These are phyloP conservation scores for Drosophila robusta DNA, from an alignment of 2,888 invertebrate genomes.

Conservation along the genomic window DNA sequence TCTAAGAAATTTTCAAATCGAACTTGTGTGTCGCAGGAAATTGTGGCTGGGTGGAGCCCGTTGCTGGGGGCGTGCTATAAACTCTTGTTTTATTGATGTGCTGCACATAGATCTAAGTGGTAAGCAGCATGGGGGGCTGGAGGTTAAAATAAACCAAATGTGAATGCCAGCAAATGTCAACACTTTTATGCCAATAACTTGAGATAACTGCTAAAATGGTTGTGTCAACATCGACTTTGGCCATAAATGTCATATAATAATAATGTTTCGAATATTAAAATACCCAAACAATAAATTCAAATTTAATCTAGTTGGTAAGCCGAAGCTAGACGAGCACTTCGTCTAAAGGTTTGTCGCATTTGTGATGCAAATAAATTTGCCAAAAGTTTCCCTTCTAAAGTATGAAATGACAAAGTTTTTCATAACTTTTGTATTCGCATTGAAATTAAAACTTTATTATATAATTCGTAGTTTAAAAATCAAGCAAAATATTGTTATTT, in stretches of 20 bases:
- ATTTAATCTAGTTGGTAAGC: background rate
- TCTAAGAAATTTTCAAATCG: constrained; percentile 71
- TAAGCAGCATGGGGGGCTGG: constrained; percentile 14
- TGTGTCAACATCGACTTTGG: constrained; percentile 2
- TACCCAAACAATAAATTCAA: background rate
- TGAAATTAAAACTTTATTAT: constrained; percentile 27
- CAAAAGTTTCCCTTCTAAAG: constrained; percentile 10
- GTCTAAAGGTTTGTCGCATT: constrained; percentile 7
- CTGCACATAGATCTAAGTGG: constrained; percentile 13
- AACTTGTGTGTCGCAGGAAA: constrained; percentile 41
- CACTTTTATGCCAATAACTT: background rate
- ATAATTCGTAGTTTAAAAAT: background rate
- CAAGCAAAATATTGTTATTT: background rate
- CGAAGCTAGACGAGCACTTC: background rate
- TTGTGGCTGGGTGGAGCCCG: constrained; percentile 8
- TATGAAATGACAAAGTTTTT: constrained; percentile 22
- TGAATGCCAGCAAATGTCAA: constrained; percentile 5
- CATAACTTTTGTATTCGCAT: constrained; percentile 20
- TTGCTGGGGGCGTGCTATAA: constrained; percentile 4
- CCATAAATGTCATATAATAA: constrained; percentile 14
- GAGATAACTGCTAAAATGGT: background rate
- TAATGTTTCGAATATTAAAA: constrained; percentile 4
- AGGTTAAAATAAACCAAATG: constrained; percentile 8
- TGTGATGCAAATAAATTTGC: constrained; percentile 6
- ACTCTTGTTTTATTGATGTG: constrained; percentile 29